Conservation (phyloP, 1,140 invertebrate genomes). For the Ditylenchus dipsaci region DNA sequence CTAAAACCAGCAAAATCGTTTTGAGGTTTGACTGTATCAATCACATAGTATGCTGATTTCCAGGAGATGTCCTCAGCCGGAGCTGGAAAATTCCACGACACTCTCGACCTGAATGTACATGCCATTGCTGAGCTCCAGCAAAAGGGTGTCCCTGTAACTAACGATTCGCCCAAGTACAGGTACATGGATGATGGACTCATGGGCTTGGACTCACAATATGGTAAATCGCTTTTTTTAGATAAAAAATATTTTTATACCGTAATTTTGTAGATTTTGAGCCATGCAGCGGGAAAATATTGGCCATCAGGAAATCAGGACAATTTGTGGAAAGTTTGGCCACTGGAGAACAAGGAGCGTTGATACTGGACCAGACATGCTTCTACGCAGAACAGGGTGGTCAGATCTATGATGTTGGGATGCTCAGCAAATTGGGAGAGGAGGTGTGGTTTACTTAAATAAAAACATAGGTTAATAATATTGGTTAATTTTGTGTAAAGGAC, state of each 20-base stretch:
- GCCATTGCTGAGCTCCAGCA: slow-evolving; percentile 78
- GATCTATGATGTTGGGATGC: slow-evolving; percentile 91
- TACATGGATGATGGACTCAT: slow-evolving; percentile 1
- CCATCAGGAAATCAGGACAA: slow-evolving; percentile 70
- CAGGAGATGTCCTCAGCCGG: slow-evolving; percentile 48
- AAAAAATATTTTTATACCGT: neutral
- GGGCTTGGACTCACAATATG: slow-evolving; percentile 67
- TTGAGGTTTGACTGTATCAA: too few species aligned
- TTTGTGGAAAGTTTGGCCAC: slow-evolving; percentile 79
- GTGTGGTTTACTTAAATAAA: slow-evolving; percentile 46
- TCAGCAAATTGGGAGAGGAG: slow-evolving; percentile 79
- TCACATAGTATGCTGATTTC: neutral
- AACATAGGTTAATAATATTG: too few species aligned
- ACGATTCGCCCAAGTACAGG: slow-evolving; percentile 12
- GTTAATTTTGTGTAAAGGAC: too few species aligned
- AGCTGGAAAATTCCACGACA: slow-evolving; percentile 46
- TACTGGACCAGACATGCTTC: slow-evolving; percentile 84
- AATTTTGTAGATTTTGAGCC: slow-evolving; percentile 60
- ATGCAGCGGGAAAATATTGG: slow-evolving; percentile 63
- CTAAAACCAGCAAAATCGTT: too few species aligned
- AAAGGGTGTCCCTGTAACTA: slow-evolving; percentile 5
- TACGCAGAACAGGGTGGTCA: slow-evolving; percentile 93
- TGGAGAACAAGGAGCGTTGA: slow-evolving; percentile 83
- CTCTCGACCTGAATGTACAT: slow-evolving; percentile 78
- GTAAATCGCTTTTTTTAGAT: slow-evolving; percentile 59